A percentile compares a stretch with the other conserved stretches of the same genome.
These are phyloP conservation scores for Syritta pipiens DNA, from an alignment of 2,888 invertebrate species.

Conservation along the genomic window DNA sequence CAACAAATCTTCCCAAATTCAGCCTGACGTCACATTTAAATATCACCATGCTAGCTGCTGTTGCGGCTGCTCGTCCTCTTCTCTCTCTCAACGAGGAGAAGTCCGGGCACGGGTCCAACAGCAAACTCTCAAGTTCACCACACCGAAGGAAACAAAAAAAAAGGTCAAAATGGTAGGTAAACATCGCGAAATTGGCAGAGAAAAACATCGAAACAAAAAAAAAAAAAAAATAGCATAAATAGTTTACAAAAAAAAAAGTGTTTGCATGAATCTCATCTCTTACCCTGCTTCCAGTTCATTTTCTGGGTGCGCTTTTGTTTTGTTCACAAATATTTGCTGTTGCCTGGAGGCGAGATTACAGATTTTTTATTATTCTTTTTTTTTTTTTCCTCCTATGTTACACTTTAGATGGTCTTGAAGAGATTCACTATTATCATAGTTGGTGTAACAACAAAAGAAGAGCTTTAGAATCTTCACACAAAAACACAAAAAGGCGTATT, in stretches of 20 bases:
- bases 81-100: neutral
- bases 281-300: constrained; percentile 55
- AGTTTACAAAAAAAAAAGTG: neutral
- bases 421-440: constrained; percentile 1
- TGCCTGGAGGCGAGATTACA: neutral
- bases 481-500: too few species aligned
- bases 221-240: neutral
- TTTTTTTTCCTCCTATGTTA: too few species aligned
- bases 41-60: neutral
- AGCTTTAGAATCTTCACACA: too few species aligned
- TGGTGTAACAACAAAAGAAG: too few species aligned
- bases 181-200: neutral
- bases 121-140: neutral
- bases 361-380: too few species aligned
- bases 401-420: constrained; percentile 25
- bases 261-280: constrained; percentile 14
- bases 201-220: neutral
- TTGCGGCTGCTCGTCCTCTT: neutral
- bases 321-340: constrained; percentile 3
- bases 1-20: constrained; percentile 49
- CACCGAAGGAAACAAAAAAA: too few species aligned
- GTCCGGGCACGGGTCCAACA: too few species aligned
- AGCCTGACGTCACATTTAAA: constrained; percentile 40
- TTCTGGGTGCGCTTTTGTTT: neutral
- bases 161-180: neutral